Percentiles rank a stretch among this genome's conserved stretches.
Conservation (phyloP, 2,888 invertebrate species). For the Adineta ricciae region DNA sequence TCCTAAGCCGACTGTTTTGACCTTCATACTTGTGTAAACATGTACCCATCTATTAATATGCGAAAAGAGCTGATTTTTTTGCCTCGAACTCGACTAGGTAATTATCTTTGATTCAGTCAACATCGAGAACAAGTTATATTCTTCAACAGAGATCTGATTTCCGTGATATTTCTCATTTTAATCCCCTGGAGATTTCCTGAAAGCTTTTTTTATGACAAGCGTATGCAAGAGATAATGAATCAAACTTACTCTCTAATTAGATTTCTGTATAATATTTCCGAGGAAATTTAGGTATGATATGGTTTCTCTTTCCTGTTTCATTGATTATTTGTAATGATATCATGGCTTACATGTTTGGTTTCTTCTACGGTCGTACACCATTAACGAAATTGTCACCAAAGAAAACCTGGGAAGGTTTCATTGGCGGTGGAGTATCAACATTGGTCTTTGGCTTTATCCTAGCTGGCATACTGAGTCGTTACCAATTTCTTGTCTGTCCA, state of each 20-base stretch:
- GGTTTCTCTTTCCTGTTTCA: constrained; percentile 70
- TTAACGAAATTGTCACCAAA: constrained; percentile 96
- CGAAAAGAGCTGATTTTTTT: neutral
- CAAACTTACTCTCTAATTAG: neutral
- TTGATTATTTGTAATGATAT: constrained; percentile 99
- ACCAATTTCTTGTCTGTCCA: constrained; percentile 71
- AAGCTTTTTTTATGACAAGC: too few relatives aligned
- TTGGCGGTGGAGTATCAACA: constrained; percentile 31
- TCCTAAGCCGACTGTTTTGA: neutral
- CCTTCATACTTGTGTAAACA: neutral
- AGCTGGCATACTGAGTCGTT: constrained; percentile 24
- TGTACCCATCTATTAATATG: neutral
- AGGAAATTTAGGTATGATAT: constrained; percentile 68
- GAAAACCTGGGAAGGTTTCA: constrained; percentile 87
- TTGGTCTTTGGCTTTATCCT: constrained; percentile 25
- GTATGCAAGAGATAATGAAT: too few relatives aligned
- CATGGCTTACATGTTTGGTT: constrained; percentile 99
- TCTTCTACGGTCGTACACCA: constrained; percentile 97
- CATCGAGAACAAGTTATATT: too few relatives aligned
- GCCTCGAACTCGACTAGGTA: constrained; percentile 36
- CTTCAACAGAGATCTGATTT: too few relatives aligned
- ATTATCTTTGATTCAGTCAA: neutral
- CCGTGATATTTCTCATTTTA: too few relatives aligned
- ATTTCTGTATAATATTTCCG: constrained; percentile 9
- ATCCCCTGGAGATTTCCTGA: too few relatives aligned